Conservation (phyloP, 2,888 invertebrate species). For the Acleris cristana region DNA sequence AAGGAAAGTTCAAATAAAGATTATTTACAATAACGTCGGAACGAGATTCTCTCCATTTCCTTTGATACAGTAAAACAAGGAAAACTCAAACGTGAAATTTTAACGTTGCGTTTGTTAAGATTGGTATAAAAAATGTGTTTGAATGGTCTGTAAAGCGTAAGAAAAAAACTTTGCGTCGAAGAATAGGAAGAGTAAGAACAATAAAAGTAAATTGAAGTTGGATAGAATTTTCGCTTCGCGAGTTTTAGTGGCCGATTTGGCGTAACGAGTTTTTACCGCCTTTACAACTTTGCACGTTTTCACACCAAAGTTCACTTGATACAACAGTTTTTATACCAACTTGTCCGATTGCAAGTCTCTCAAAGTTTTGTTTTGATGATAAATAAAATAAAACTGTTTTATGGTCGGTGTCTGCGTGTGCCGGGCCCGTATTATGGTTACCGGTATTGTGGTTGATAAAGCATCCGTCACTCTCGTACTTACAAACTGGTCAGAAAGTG, state of each 20-base stretch:
- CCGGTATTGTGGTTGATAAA: no score
- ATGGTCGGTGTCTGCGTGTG: no score
- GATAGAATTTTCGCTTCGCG: constrained; percentile 82
- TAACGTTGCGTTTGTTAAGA: constrained; percentile 64
- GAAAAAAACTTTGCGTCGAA: constrained; percentile 64
- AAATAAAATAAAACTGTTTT: background rate
- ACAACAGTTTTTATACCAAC: constrained; percentile 56
- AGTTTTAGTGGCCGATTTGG: constrained; percentile 81
- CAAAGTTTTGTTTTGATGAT: constrained; percentile 5
- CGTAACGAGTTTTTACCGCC: constrained; percentile 82
- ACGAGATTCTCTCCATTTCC: constrained; percentile 55
- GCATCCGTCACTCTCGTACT: no score
- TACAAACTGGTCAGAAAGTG: no score
- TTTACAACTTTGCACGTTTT: constrained; percentile 75
- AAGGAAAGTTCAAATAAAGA: constrained; percentile 36
- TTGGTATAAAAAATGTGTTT: constrained; percentile 72
- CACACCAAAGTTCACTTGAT: constrained; percentile 57
- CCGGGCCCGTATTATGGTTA: no score
- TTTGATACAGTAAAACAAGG: constrained; percentile 61
- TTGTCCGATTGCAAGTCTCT: constrained; percentile 48
- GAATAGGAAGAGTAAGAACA: constrained; percentile 76
- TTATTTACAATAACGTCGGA: constrained; percentile 41
- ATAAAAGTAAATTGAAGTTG: constrained; percentile 82
- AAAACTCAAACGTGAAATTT: constrained; percentile 62
- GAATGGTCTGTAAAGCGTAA: constrained; percentile 64